phyloP scores from a whole-genome alignment of 2,113 vertebrate genomes.

The Leptobrachium ailaonicum region DNA sequence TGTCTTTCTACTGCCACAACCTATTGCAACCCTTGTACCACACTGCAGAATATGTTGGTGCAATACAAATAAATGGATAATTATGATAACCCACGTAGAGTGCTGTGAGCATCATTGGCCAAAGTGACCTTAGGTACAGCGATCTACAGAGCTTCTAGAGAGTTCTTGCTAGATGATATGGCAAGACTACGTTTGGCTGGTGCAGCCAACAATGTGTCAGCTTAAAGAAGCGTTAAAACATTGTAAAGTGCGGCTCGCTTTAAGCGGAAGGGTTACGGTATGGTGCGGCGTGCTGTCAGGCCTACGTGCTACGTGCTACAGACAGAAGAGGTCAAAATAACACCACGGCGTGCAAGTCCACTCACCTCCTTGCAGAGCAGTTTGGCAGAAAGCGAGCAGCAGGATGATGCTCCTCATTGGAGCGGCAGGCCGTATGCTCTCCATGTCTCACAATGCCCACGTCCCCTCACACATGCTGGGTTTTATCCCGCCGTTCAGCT shows the following conservation, averaged over 20 bases:
- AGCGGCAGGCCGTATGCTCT: slow-evolving; percentile 48
- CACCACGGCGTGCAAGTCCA: slow-evolving; percentile 10
- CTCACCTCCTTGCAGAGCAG: slow-evolving; percentile 47
- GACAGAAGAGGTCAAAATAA: neutral
- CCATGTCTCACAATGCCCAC: slow-evolving; percentile 51
- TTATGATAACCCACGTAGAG: too few species aligned
- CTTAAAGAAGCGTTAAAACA: neutral
- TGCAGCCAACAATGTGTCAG: neutral
- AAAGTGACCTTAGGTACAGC: neutral
- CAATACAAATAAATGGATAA: too few species aligned
- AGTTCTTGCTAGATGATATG: too few species aligned
- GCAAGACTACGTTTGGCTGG: neutral
- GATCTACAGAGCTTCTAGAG: too few species aligned
- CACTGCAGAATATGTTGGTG: too few species aligned
- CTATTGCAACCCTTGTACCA: too few species aligned
- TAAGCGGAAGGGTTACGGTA: neutral
- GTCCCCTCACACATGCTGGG: slow-evolving; percentile 47
- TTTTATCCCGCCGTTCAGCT: slow-evolving; percentile 50
- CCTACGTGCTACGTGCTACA: neutral
- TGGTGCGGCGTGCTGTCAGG: neutral
- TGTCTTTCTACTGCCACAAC: too few species aligned
- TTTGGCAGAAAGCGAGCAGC: slow-evolving; percentile 47
- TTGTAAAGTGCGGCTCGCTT: too few species aligned
- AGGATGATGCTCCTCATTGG: slow-evolving; percentile 41
- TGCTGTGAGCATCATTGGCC: neutral